Conservation (phyloP, 2,113 vertebrate genomes). For the Psittacus erithacus region DNA sequence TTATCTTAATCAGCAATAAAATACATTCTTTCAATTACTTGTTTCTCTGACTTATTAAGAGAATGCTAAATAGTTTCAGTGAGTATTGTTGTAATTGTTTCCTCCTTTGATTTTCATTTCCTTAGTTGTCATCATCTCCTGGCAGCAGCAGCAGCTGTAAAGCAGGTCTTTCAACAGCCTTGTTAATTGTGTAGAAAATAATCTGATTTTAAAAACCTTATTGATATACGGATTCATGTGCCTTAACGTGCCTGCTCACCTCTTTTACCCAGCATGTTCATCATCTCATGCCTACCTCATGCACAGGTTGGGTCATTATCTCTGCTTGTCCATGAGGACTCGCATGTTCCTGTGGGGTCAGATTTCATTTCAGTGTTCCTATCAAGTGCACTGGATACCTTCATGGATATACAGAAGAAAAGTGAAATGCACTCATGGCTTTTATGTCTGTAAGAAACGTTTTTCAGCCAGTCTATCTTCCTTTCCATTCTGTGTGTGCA, state of each 20-base stretch:
- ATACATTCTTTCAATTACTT: conserved; percentile 70
- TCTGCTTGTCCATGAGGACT: not conserved
- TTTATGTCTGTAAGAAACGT: not conserved
- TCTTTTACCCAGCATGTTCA: not conserved
- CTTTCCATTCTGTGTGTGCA: not conserved
- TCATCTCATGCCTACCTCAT: not conserved
- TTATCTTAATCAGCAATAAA: conserved; percentile 74
- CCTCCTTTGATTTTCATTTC: conserved; percentile 78
- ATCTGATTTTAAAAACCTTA: conserved; percentile 69
- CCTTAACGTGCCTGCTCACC: not conserved
- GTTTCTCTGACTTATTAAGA: conserved; percentile 63
- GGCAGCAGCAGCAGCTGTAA: conserved; percentile 67
- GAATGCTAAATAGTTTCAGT: conserved; percentile 71
- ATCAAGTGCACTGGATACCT: not conserved
- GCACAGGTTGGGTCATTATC: not conserved
- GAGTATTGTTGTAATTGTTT: conserved; percentile 76
- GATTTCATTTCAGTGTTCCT: not conserved
- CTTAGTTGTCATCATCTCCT: conserved; percentile 75
- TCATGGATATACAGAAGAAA: not conserved
- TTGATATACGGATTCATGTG: not conserved
- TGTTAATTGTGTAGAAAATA: conserved; percentile 72
- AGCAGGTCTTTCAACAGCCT: conserved; percentile 71
- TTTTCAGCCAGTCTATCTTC: not conserved
- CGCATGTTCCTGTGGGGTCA: not conserved
- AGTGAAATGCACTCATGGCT: not conserved